phyloP scores from a whole-genome alignment of 2,888 invertebrate species.

The Pyrocoelia pectoralis region DNA sequence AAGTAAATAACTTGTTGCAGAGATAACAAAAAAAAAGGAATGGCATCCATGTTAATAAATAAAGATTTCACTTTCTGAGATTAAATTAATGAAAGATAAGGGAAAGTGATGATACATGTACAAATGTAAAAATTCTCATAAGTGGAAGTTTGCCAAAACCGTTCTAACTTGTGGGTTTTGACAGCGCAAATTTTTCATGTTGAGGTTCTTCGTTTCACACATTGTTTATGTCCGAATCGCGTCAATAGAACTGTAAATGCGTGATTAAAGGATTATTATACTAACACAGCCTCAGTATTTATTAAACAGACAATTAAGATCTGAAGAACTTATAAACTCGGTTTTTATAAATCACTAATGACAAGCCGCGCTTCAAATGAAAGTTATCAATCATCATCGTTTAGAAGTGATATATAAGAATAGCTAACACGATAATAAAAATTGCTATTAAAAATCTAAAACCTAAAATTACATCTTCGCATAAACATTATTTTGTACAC shows the following conservation, averaged over 20 bases:
- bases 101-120: conserved; percentile 24
- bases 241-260: conserved; percentile 24
- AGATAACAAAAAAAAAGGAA: neutral
- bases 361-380: conserved; percentile 1
- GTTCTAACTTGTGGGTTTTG: conserved; percentile 22
- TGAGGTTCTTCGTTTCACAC: conserved; percentile 15
- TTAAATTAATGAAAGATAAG: conserved; percentile 3
- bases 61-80: neutral
- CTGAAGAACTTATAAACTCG: conserved; percentile 22
- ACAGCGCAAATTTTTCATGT: conserved; percentile 26
- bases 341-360: conserved; percentile 15
- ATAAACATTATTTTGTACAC: conserved; percentile 2
- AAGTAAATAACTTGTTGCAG: neutral
- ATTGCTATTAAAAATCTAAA: neutral
- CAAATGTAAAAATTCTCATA: conserved; percentile 15
- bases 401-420: too few species aligned
- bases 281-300: conserved; percentile 12
- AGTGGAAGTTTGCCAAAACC: conserved; percentile 28
- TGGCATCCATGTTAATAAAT: neutral
- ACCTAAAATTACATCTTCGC: neutral
- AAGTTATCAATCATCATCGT: neutral
- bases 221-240: conserved; percentile 25
- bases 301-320: conserved; percentile 23
- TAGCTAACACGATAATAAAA: neutral
- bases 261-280: conserved; percentile 22